Base-by-base conservation (phyloP, 2,113 vertebrate species). In the Patagioenas fasciata region DNA sequence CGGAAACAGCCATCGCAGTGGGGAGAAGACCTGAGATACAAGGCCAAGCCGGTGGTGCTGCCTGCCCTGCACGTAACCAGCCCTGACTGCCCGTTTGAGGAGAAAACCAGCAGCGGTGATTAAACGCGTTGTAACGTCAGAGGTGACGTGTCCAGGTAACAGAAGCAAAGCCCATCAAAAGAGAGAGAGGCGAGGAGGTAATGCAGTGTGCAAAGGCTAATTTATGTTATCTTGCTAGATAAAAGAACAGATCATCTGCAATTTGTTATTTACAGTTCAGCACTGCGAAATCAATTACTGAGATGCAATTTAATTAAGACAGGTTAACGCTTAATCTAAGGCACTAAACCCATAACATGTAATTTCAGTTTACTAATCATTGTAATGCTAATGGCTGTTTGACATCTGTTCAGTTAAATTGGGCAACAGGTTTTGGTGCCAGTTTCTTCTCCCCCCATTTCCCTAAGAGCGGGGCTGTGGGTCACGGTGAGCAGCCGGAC, bases 261-360 rank as follows among this genome's bases (percentile, higher is more conserved):
- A 21, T 86, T 85, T 80, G 69, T 96, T 96, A 92, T 95, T 97
- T 93, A 97, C 95, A 91, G 86, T 65, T 94, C 91, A 91, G 82
- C 44, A 58, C 90, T 29, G 66, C 73, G 81, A 71, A 97, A 96
- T 97, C 97, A 96, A 96, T 97, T 97, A 94, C 69, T 8, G 69
- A 80, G 95, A 89, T 54, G 90, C 91, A 80, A 86, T 96, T 90
- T 95, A 97, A 97, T 97, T 96, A 96, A 92, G 89, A 77, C 95
- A 97, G 96, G 96, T 97, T 97, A 96, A 93, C 13, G 53, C 86
- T 80, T 93, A 80, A 95, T 94, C 90, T 88, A 81, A 96, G 82
- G 73, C 94, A 82, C 87, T 88, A 96, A 96, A 91, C 42, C 86
- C 86, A 29, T 80, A 89, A 94, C 56, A 74, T 1, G 19, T 78